Percentiles rank a stretch among this genome's conserved stretches.
Conservation (phyloP, 1,140 invertebrate genomes). For the Drosophila ironensis region DNA sequence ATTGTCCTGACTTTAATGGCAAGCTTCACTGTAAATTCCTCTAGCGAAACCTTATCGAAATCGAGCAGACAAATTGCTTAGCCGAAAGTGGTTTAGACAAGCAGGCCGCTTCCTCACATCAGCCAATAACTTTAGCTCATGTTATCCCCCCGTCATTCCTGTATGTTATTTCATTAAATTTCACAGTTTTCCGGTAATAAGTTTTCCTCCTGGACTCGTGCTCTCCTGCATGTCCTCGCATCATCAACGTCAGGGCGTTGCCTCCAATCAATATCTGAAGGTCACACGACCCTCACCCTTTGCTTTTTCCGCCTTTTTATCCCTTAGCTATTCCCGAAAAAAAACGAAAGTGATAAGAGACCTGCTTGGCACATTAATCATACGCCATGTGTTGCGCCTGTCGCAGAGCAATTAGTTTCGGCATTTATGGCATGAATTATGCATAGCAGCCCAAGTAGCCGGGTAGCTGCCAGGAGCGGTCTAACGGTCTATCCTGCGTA, state of each 20-base stretch:
- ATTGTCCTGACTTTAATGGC: too few relatives aligned
- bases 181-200: slow-evolving; percentile 22
- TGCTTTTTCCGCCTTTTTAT: too few relatives aligned
- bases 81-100: slow-evolving; percentile 23
- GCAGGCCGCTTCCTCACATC: neutral
- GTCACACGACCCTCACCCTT: slow-evolving; percentile 54
- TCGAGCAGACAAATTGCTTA: slow-evolving; percentile 36
- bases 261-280: slow-evolving; percentile 70
- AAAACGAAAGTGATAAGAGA: slow-evolving; percentile 61
- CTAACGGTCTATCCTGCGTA: too few relatives aligned
- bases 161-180: slow-evolving; percentile 26
- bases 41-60: slow-evolving; percentile 7
- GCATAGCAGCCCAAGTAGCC: slow-evolving; percentile 8
- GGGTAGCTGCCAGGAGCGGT: slow-evolving; percentile 36
- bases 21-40: neutral
- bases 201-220: too few relatives aligned
- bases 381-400: slow-evolving; percentile 68
- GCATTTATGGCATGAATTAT: slow-evolving; percentile 32
- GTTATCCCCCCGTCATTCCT: slow-evolving; percentile 7
- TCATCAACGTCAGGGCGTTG: slow-evolving; percentile 37
- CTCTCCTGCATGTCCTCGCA: neutral
- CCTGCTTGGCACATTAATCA: slow-evolving; percentile 60
- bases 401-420: slow-evolving; percentile 40
- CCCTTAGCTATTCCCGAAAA: too few relatives aligned
- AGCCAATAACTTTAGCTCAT: slow-evolving; percentile 5